phyloP scores from a whole-genome alignment of 2,797 vertebrate species.

The Salmo trutta region DNA sequence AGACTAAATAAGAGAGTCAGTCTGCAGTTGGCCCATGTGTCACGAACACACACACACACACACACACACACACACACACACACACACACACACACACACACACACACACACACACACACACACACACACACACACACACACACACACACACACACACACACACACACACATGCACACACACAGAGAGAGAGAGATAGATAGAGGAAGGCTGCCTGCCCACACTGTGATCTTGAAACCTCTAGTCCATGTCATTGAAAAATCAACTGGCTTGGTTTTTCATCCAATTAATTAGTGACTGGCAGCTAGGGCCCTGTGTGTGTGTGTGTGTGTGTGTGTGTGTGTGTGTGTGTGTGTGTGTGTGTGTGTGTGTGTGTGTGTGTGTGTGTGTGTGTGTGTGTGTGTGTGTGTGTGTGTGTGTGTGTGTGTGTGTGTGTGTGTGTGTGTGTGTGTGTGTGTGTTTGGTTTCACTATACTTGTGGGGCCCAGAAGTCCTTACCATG shows the following conservation, averaged over 20 bases:
- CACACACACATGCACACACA: conserved; percentile 10
- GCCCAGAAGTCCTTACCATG: too few species aligned
- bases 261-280: conserved; percentile 68
- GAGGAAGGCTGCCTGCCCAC: conserved; percentile 18
- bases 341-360: conserved; percentile 9
- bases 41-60: conserved; percentile 33
- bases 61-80: background rate
- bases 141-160: conserved; percentile 22
- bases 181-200: conserved; percentile 18
- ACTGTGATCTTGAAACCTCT: conserved; percentile 64
- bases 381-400: conserved; percentile 11
- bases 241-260: conserved; percentile 73
- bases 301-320: conserved; percentile 46
- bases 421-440: conserved; percentile 43
- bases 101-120: conserved; percentile 9
- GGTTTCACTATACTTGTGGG: too few species aligned
- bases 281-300: conserved; percentile 72
- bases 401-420: conserved; percentile 30
- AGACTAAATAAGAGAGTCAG: conserved; percentile 64
- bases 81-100: conserved; percentile 18
- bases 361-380: conserved; percentile 1
- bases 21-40: background rate
- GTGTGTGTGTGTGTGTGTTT: conserved; percentile 34
- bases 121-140: background rate
- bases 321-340: conserved; percentile 11